These are phyloP conservation scores for Lethenteron reissneri DNA, from an alignment of 2,113 vertebrate genomes.

Conservation along the genomic window DNA sequence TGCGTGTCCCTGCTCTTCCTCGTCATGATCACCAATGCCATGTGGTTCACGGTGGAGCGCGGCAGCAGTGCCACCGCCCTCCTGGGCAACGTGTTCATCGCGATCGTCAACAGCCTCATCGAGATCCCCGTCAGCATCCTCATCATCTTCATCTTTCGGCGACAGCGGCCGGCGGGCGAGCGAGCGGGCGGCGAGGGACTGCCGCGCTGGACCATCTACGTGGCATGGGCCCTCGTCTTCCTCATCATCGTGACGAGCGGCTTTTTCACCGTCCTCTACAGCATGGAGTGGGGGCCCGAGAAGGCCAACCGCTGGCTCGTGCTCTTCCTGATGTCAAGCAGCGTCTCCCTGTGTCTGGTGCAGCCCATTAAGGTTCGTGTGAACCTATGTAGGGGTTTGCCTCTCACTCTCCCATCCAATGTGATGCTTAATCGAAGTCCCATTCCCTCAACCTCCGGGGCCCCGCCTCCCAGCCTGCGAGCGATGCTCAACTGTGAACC, in stretches of 20 bases:
- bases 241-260: not conserved
- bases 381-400: no score
- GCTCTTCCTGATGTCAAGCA: not conserved
- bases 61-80: no score
- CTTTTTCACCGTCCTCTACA: not conserved
- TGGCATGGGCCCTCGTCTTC: not conserved
- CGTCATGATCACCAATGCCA: not conserved
- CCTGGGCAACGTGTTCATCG: not conserved
- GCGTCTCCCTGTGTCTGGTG: not conserved
- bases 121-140: not conserved
- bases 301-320: conserved; percentile 1
- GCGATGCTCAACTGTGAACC: no score
- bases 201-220: not conserved
- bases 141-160: not conserved
- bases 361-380: not conserved
- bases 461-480: no score
- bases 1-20: conserved; percentile 3
- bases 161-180: not conserved
- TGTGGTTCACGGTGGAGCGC: not conserved
- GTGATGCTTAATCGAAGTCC: no score
- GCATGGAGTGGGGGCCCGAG: not conserved
- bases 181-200: not conserved
- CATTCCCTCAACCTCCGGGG: no score
- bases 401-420: no score
- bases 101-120: not conserved